Evolutionary conservation across 2,888 invertebrate genomes (phyloP).

Genomic region (Lasioglossum figueresi): DNA sequence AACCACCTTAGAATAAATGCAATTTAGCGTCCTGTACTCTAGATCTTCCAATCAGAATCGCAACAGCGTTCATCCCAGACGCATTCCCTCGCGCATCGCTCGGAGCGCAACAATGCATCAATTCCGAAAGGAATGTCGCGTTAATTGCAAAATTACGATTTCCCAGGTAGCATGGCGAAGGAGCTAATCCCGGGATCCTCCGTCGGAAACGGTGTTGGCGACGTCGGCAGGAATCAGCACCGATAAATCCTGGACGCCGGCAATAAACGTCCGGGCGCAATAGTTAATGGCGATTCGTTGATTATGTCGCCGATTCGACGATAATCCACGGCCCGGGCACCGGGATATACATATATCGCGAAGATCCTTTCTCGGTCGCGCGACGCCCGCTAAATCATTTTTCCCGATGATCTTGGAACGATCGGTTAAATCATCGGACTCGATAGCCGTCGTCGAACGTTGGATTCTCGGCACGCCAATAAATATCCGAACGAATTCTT

Average conservation of each 20-base stretch:
- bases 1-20: background rate
- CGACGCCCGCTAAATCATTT: conserved; percentile 12
- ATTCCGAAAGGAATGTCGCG: background rate
- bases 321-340: conserved; percentile 54
- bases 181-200: conserved; percentile 6
- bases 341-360: conserved; percentile 35
- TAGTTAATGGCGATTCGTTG: conserved; percentile 62
- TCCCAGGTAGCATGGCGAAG: background rate
- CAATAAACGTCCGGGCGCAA: conserved; percentile 66
- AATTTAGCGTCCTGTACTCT: background rate
- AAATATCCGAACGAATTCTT: conserved; percentile 62
- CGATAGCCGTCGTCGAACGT: conserved; percentile 52
- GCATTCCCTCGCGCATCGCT: background rate
- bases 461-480: conserved; percentile 50
- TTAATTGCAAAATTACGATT: background rate
- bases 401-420: conserved; percentile 18
- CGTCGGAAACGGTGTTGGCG: conserved; percentile 53
- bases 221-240: conserved; percentile 53
- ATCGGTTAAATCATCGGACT: conserved; percentile 63
- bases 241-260: conserved; percentile 62
- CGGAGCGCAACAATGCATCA: background rate
- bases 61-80: background rate
- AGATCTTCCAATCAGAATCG: background rate
- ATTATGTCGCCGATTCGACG: conserved; percentile 64
- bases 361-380: conserved; percentile 10